Percentiles rank a stretch among this genome's conserved stretches.
These are phyloP conservation scores for Nasalis larvatus DNA, from an alignment of 2,113 vertebrate genomes.

Conservation along the genomic window DNA sequence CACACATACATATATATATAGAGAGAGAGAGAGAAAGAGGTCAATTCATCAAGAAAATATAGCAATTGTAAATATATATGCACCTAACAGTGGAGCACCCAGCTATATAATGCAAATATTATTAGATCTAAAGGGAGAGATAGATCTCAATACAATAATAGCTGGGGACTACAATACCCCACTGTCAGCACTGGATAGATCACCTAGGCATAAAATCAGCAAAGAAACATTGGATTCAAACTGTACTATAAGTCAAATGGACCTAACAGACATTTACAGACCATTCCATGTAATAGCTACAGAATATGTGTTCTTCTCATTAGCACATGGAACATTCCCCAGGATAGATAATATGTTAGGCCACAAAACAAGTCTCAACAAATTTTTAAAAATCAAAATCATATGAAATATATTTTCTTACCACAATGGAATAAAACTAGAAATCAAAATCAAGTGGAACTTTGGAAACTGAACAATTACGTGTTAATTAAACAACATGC, in stretches of 20 bases:
- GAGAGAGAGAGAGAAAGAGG: background rate
- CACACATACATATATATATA: accelerated
- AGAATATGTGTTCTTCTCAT: background rate
- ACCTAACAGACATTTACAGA: background rate
- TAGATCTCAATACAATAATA: background rate
- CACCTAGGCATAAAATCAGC: background rate
- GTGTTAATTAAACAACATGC: background rate
- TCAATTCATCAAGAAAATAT: background rate
- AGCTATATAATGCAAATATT: background rate
- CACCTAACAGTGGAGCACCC: background rate
- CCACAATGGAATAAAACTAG: background rate
- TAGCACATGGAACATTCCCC: background rate
- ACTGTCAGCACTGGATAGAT: background rate
- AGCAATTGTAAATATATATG: background rate
- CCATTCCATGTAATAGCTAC: background rate
- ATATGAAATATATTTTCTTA: background rate
- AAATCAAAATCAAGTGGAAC: background rate
- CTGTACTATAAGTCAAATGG: background rate
- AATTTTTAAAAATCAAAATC: background rate
- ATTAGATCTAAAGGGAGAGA: background rate
- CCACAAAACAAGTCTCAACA: background rate
- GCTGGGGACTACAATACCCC: background rate
- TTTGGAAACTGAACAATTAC: background rate
- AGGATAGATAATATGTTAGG: background rate
- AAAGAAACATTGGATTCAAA: background rate